These are phyloP conservation scores for Halictus quadricinctus DNA, from an alignment of 2,888 invertebrate genomes.

Conservation along the genomic window DNA sequence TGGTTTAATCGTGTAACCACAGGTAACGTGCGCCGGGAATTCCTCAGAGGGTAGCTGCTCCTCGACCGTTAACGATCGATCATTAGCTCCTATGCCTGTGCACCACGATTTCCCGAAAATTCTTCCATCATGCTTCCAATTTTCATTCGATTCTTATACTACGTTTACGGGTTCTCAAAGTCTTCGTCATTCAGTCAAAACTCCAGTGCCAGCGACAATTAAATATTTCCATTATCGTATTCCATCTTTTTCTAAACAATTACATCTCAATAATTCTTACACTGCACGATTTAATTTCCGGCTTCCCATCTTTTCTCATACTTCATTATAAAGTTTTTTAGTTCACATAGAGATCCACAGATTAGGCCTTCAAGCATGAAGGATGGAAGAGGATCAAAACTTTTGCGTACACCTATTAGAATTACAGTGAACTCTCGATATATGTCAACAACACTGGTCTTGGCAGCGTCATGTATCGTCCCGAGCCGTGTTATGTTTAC, in stretches of 20 bases:
- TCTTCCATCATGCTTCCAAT: not conserved
- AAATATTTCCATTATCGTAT: not conserved
- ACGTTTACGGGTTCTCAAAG: not conserved
- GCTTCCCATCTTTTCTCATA: no score
- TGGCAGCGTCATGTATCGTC: no score
- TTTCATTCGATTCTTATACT: not conserved
- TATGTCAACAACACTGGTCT: no score
- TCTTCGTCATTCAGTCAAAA: not conserved
- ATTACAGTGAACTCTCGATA: no score
- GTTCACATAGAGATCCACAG: no score
- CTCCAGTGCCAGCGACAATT: not conserved
- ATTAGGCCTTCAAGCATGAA: no score
- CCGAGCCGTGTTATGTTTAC: no score
- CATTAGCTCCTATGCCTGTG: not conserved
- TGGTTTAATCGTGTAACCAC: constrained; percentile 46
- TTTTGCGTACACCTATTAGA: no score
- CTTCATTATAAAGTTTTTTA: no score
- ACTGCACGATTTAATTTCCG: no score
- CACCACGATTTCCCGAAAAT: not conserved
- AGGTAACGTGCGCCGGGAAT: not conserved
- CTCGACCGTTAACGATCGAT: not conserved
- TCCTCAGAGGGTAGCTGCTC: constrained; percentile 7
- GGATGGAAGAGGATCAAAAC: no score
- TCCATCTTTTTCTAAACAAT: not conserved
- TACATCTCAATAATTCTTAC: no score